Percentiles rank a stretch among this genome's conserved stretches.
Conservation (phyloP, 2,888 invertebrate species). For the Tigriopus californicus region DNA sequence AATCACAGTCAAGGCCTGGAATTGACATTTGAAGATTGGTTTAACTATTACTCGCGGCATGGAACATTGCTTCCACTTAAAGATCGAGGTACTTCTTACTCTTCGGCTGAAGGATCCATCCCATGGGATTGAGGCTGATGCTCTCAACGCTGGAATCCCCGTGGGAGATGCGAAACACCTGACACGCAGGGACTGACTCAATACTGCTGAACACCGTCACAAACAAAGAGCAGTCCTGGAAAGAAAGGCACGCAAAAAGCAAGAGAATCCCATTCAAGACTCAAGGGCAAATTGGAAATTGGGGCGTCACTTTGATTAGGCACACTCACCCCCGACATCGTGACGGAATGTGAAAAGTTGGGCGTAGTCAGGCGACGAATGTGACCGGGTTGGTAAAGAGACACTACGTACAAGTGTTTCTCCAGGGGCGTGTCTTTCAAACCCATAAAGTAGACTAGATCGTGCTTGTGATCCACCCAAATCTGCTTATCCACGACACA, state of each 20-base stretch:
- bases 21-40: no score
- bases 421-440: conserved; percentile 76
- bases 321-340: background rate
- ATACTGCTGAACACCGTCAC: conserved; percentile 52
- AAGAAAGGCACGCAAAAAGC: no score
- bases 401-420: conserved; percentile 73
- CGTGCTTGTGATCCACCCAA: conserved; percentile 62
- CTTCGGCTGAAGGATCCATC: conserved; percentile 47
- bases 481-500: conserved; percentile 65
- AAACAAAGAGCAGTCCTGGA: conserved; percentile 40
- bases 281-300: no score
- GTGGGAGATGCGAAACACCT: conserved; percentile 41
- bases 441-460: conserved; percentile 75
- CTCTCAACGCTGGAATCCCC: conserved; percentile 45
- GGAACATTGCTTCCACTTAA: no score
- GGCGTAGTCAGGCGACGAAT: conserved; percentile 55
- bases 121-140: conserved; percentile 44
- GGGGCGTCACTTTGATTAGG: no score
- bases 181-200: conserved; percentile 54
- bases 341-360: conserved; percentile 53
- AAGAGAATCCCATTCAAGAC: no score
- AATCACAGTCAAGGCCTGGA: conserved; percentile 17
- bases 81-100: conserved; percentile 24
- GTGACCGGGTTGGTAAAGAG: conserved; percentile 49
- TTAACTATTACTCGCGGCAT: no score